phyloP scores from a whole-genome alignment of 2,113 vertebrate genomes.

The Bucco capensis region DNA sequence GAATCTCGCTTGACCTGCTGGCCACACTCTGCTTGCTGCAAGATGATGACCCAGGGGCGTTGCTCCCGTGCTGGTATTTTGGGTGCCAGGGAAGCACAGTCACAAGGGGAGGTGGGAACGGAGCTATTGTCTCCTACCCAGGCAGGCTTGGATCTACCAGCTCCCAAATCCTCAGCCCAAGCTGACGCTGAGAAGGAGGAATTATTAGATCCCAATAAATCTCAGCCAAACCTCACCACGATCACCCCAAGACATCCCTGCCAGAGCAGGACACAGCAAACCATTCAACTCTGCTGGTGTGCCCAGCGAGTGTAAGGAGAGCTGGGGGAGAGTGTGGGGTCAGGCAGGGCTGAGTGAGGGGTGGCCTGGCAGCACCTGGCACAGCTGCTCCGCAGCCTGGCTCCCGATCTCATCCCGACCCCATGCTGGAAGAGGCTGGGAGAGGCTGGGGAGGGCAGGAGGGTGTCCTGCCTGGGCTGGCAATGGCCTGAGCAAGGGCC shows the following conservation, averaged over 20 bases:
- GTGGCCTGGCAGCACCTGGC: neutral
- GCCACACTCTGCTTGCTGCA: no score
- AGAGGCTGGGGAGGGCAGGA: neutral
- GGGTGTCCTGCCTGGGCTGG: neutral
- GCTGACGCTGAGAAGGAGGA: neutral
- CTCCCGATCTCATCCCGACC: neutral
- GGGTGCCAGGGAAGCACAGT: neutral
- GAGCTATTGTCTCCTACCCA: neutral
- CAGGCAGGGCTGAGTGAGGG: neutral
- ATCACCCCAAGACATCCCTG: rapidly evolving
- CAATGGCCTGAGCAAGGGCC: neutral
- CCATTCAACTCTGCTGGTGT: rapidly evolving
- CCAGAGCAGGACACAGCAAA: neutral
- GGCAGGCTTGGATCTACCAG: neutral
- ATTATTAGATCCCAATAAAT: neutral
- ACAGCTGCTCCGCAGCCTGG: neutral
- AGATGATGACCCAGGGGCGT: no score
- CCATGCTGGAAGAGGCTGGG: neutral
- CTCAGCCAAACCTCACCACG: rapidly evolving
- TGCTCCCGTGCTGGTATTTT: neutral
- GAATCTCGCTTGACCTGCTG: no score
- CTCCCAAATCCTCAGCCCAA: neutral
- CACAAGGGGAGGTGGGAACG: neutral
- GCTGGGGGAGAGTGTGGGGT: neutral
- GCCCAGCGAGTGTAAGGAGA: neutral